These are phyloP conservation scores for Corythornis madagascariensis DNA, from an alignment of 2,113 vertebrate genomes.

Conservation along the genomic window DNA sequence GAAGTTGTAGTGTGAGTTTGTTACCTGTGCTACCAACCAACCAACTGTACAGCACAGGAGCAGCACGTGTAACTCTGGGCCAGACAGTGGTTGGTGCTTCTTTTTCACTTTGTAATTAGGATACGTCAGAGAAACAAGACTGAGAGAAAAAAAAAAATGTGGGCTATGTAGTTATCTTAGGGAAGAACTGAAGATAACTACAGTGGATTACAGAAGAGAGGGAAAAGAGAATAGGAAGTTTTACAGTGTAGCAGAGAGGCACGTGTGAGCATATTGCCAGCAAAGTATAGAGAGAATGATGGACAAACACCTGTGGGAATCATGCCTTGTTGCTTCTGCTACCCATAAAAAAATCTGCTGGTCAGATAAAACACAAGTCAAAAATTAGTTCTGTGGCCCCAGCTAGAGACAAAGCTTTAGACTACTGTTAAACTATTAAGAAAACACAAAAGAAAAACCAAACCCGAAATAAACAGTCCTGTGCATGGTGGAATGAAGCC, in stretches of 20 bases:
- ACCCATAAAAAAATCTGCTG: neutral
- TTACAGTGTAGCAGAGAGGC: neutral
- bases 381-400: neutral
- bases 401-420: neutral
- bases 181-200: neutral
- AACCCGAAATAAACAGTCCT: neutral
- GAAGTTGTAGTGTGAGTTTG: neutral
- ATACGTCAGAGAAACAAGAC: neutral
- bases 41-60: neutral
- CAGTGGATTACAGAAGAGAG: neutral
- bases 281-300: neutral
- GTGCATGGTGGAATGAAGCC: neutral
- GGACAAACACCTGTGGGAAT: neutral
- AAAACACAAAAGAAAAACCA: neutral
- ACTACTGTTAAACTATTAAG: neutral
- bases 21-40: neutral
- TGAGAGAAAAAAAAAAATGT: too few relatives aligned
- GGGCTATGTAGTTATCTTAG: neutral
- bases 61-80: neutral
- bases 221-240: neutral
- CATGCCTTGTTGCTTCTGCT: neutral
- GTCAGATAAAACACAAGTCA: neutral
- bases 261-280: neutral
- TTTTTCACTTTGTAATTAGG: neutral
- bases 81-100: neutral